These are phyloP conservation scores for Potamilus streckersoni DNA, from an alignment of 1,140 invertebrate genomes.

Conservation along the genomic window DNA sequence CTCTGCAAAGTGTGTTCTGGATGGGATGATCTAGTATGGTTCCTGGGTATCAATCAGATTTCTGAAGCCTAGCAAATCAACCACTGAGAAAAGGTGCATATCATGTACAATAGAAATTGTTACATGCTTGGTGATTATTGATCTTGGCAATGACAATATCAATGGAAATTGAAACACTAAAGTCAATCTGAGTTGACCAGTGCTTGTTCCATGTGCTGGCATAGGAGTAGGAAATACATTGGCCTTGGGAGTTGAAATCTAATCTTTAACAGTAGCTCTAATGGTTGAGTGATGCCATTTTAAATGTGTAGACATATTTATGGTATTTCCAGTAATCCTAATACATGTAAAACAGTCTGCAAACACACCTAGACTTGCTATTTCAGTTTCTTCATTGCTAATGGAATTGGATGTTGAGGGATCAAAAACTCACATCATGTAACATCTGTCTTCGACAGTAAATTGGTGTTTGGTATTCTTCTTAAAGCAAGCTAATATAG, in stretches of 20 bases:
- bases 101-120: neutral
- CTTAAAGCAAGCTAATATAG: no score
- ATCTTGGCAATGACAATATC: neutral
- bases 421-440: no score
- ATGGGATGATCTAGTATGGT: conserved; percentile 17
- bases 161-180: neutral
- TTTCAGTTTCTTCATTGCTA: no score
- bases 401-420: no score
- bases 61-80: conserved; percentile 11
- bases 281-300: neutral
- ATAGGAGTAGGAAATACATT: neutral
- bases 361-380: no score
- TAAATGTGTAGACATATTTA: neutral
- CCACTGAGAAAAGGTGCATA: conserved; percentile 10
- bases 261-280: neutral
- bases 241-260: neutral
- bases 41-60: conserved; percentile 11
- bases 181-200: neutral
- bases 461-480: no score
- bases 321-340: neutral
- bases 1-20: conserved; percentile 11
- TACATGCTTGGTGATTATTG: neutral
- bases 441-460: no score
- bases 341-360: no score
- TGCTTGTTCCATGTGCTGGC: neutral